These are phyloP conservation scores for Anguilla pacifica DNA, from an alignment of 2,797 vertebrate genomes.

Conservation along the genomic window DNA sequence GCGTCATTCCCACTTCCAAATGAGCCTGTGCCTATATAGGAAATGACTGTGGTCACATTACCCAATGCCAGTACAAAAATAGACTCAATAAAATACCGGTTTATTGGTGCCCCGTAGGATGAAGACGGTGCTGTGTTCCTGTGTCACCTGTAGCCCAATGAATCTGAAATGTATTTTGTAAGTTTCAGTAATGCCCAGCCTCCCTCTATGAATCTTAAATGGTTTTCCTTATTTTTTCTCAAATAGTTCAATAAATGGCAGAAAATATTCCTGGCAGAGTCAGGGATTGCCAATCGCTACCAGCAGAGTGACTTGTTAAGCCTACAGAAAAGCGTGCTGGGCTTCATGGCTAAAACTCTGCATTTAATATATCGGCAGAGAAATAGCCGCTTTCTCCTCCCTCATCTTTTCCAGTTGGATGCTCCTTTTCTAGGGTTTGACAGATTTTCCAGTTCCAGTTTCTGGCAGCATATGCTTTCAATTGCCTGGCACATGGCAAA, in stretches of 20 bases:
- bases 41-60: slow-evolving; percentile 71
- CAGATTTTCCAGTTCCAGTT: slow-evolving; percentile 64
- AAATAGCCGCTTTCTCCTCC: slow-evolving; percentile 54
- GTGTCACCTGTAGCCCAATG: neutral
- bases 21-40: slow-evolving; percentile 48
- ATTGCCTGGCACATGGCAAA: neutral
- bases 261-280: neutral
- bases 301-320: neutral
- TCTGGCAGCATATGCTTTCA: slow-evolving; percentile 27
- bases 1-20: slow-evolving; percentile 61
- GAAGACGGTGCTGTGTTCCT: neutral
- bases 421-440: slow-evolving; percentile 54
- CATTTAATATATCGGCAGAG: slow-evolving; percentile 46
- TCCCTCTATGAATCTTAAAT: slow-evolving; percentile 16
- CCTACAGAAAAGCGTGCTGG: slow-evolving; percentile 32
- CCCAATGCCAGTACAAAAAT: slow-evolving; percentile 31
- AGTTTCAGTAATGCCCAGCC: slow-evolving; percentile 54
- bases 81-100: slow-evolving; percentile 28
- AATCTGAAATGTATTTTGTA: slow-evolving; percentile 42
- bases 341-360: slow-evolving; percentile 33
- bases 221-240: slow-evolving; percentile 51
- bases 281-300: neutral
- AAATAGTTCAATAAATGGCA: slow-evolving; percentile 47
- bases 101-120: slow-evolving; percentile 15
- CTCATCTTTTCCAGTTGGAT: slow-evolving; percentile 66